Base-by-base conservation (phyloP, 1,140 invertebrate genomes). In the Uloborus diversus region DNA sequence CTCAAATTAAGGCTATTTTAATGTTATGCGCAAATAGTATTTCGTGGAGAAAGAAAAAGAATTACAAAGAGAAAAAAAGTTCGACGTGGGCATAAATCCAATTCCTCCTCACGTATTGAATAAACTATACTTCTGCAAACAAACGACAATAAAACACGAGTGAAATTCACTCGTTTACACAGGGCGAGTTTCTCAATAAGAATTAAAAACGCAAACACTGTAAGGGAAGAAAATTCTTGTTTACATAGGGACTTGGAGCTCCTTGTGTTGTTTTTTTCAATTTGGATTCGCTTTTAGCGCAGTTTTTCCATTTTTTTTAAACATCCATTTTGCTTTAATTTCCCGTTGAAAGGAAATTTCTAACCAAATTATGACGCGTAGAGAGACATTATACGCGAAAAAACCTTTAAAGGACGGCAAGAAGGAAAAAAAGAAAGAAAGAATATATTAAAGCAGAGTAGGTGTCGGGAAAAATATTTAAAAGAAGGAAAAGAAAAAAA, bases 181-280 rank as follows among this genome's bases (percentile, higher is more conserved):
- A 51, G 14, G 33, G 27, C 17, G 32, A 49, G 23, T n/a, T 7
- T 5, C n/a, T 64, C 66, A 56, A 56, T 37, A 11, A 59, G 59
- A 71, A 71, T 57, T 59, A 71, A 71, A 71, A 59, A 42, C 53
- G 53, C 33, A 71, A 71, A 71, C n/a, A n/a, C 33, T 71, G 47
- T 71, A 30, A 51, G 42, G 37, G 68, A 71, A 71, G 68, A 59
- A 56, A 71, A 66, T 25, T 51, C 25, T 3, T 71, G 33, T 59
- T 71, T 71, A 35, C 33, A 59, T 56, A 71, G 37, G 33, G 17
- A 64, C 4, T 3, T n/a, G n/a, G n/a, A n/a, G 23, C n/a, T 53
- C 49, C 23, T 53, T 20, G 7, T 20, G 17, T 53, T 53, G 17
- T 20, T 53, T 20, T 53, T 53, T 20, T 14, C 49, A 20, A 14